Percentiles rank a stretch among this genome's conserved stretches.
phyloP scores from a whole-genome alignment of 2,888 invertebrate species.

The Perdita meconis region DNA sequence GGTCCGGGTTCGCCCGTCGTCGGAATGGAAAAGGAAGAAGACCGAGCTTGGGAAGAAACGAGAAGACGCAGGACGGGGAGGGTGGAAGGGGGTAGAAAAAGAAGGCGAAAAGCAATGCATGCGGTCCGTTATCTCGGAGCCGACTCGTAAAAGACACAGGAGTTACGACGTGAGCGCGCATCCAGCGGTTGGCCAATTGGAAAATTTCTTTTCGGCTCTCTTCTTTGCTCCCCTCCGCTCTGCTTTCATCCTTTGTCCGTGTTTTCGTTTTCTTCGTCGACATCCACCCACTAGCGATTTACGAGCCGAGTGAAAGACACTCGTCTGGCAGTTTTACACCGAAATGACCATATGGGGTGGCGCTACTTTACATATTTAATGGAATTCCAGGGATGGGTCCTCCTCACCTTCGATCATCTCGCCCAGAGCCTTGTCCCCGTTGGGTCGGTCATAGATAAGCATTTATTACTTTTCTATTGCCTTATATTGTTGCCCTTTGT shows the following conservation, averaged over 20 bases:
- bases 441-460: not conserved
- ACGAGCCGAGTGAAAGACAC: conserved; percentile 73
- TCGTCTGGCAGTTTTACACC: conserved; percentile 65
- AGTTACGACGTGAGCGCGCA: conserved; percentile 68
- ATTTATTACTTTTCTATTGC: not conserved
- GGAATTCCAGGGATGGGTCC: conserved; percentile 65
- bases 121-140: conserved; percentile 66
- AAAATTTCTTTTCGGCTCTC: conserved; percentile 69
- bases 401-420: conserved; percentile 13
- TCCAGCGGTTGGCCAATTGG: conserved; percentile 66
- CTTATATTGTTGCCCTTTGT: not conserved
- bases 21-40: conserved; percentile 6
- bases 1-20: conserved; percentile 15
- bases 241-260: conserved; percentile 19
- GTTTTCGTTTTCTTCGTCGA: conserved; percentile 49
- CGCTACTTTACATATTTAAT: conserved; percentile 74
- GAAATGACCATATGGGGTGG: conserved; percentile 57
- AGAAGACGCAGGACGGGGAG: not conserved
- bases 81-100: conserved; percentile 35
- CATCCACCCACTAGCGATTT: conserved; percentile 75
- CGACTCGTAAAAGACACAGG: conserved; percentile 70
- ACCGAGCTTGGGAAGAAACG: too few relatives aligned
- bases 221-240: conserved; percentile 9
- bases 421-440: not conserved
- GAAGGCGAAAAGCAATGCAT: conserved; percentile 58